Evolutionary conservation across 2,888 invertebrate genomes (phyloP).

Genomic region (Sceliomorpha sp.): DNA sequence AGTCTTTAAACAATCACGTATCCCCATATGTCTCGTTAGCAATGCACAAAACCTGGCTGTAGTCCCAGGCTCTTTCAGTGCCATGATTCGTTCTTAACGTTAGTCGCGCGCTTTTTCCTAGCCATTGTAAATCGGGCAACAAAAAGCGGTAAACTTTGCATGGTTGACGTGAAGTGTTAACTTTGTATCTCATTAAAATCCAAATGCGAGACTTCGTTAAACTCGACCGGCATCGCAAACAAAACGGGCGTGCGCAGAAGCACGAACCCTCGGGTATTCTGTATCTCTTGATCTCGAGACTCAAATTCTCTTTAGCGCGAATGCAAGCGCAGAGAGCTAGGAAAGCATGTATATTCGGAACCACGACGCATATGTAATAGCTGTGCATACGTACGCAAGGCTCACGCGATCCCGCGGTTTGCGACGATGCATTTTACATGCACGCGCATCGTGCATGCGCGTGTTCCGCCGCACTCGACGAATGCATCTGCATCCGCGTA

Average conservation of each 20-base stretch:
- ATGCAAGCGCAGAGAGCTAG: conserved; percentile 25
- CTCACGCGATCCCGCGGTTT: too few relatives aligned
- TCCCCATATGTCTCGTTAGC: too few relatives aligned
- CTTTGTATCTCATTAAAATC: conserved; percentile 30
- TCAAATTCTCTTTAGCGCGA: conserved; percentile 41
- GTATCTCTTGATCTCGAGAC: conserved; percentile 33
- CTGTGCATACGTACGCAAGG: too few relatives aligned
- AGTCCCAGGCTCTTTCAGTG: too few relatives aligned
- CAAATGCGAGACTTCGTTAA: conserved; percentile 20
- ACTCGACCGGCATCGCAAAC: conserved; percentile 26
- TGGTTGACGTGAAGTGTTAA: conserved; percentile 22
- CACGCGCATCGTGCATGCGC: conserved; percentile 1
- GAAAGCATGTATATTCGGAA: conserved; percentile 20
- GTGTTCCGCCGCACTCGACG: conserved; percentile 1
- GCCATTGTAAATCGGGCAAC: too few relatives aligned
- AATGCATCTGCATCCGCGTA: conserved; percentile 15
- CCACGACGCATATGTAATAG: conserved; percentile 28
- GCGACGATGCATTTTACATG: conserved; percentile 38
- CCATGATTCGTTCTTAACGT: too few relatives aligned
- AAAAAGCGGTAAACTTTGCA: too few relatives aligned
- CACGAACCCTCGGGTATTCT: conserved; percentile 20
- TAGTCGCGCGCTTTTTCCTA: too few relatives aligned
- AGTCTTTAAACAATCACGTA: too few relatives aligned
- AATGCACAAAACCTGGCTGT: too few relatives aligned
- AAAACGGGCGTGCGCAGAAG: conserved; percentile 13